Evolutionary conservation across 2,888 invertebrate species (phyloP), one percentile per base, ranked within the genome.

Genomic region (Euproctis similis): DNA sequence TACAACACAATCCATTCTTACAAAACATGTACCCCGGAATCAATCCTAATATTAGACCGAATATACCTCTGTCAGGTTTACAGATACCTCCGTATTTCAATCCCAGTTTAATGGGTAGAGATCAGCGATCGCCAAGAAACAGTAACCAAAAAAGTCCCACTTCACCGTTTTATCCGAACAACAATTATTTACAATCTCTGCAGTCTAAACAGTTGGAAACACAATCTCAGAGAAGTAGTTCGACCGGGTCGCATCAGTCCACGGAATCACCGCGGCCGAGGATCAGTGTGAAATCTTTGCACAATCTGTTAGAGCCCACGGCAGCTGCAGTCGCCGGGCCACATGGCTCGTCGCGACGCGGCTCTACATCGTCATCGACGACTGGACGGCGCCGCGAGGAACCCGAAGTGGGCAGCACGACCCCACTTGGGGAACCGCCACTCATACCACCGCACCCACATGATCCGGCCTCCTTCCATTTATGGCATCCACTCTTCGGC

Each of bases 401-500:
- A 51, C 81, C 88, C 1, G 89, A 89, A 62, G 88, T 89, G 21
- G 89, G 89, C 45, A 89, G 89, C 64, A 89, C 89, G 21, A 89
- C 88, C 26, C 86, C 86, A 44, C 86, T 86, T 34, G 81, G 87
- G 3, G 89, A 88, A 50, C 68, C 61, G 16, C 52, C 62, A 52
- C 62, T 58, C 33, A 55, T 67, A 56, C 65, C 69, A 54, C 73
- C 75, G 50, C 72, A 81, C 25, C 71, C 75, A 8, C 75, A 75
- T 55, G 78, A 78, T 46, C 86, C 86, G 39, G 84, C 89, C 25
- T 88, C 90, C 51, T 87, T 90, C 53, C 90, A 91, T 43, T 80
- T 94, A 27, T 94, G 94, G 94, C 93, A 94, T 81, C 94, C 94
- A 30, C 86, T 94, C 26, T 94, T 94, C 70, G 92, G 93, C 87